These are phyloP conservation scores for Eupithecia vulgata DNA, from an alignment of 2,888 invertebrate genomes.

Conservation along the genomic window DNA sequence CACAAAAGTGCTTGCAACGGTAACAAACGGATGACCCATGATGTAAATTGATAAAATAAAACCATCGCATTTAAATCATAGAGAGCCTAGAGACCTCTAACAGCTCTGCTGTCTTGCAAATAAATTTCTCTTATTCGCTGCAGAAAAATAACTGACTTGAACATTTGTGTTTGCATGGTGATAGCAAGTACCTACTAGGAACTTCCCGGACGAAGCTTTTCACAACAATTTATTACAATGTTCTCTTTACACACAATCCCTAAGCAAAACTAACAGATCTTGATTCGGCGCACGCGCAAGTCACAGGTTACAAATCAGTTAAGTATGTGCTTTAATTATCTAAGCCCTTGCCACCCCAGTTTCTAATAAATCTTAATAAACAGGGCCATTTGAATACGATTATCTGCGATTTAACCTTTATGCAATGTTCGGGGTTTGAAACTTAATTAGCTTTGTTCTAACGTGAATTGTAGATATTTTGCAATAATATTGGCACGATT, in stretches of 20 bases:
- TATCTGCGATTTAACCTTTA: conserved; percentile 38
- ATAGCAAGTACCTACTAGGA: neutral
- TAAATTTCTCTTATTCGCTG: neutral
- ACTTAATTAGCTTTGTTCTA: conserved; percentile 23
- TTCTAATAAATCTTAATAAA: conserved; percentile 57
- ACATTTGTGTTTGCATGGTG: neutral
- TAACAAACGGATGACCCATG: neutral
- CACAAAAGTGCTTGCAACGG: neutral
- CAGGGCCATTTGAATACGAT: conserved; percentile 52
- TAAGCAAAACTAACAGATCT: conserved; percentile 46
- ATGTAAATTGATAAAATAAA: neutral
- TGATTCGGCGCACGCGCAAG: conserved; percentile 48
- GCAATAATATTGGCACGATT: conserved; percentile 11
- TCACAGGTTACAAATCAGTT: conserved; percentile 52
- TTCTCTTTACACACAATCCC: neutral
- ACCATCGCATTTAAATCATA: neutral
- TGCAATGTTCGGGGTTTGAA: conserved; percentile 15
- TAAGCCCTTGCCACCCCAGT: conserved; percentile 36
- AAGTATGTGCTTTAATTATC: neutral
- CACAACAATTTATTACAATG: conserved; percentile 1
- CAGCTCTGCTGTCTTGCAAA: neutral
- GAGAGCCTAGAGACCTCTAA: neutral
- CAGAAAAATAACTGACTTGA: neutral
- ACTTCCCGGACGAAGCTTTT: neutral
- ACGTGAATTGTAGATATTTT: conserved; percentile 6